Conservation (phyloP, 1,140 invertebrate species). For the Hycleus cichorii region DNA sequence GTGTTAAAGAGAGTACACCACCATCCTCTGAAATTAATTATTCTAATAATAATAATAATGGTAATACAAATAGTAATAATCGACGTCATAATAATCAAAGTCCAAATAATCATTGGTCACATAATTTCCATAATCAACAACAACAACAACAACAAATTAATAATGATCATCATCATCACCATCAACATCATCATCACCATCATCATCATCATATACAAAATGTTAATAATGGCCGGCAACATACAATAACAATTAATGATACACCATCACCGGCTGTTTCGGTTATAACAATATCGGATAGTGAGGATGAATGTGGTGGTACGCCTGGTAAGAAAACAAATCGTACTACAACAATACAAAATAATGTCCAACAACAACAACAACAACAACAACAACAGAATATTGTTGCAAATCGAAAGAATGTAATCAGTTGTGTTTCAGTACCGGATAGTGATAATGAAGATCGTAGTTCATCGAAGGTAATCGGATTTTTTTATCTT, state of each 20-base stretch:
- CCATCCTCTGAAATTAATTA: constrained; percentile 49
- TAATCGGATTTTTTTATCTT: background rate
- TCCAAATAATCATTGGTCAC: constrained; percentile 39
- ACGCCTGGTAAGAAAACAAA: constrained; percentile 38
- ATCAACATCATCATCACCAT: constrained; percentile 27
- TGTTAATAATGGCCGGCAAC: constrained; percentile 40
- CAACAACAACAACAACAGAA: constrained; percentile 9
- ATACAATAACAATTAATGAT: constrained; percentile 81
- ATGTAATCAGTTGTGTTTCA: constrained; percentile 76
- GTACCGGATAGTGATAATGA: constrained; percentile 74
- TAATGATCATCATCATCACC: constrained; percentile 20
- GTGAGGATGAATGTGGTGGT: constrained; percentile 70
- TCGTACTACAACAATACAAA: constrained; percentile 1
- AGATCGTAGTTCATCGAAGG: constrained; percentile 46
- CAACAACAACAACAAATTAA: too few relatives aligned
- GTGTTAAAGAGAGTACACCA: constrained; percentile 94
- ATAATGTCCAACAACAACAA: background rate
- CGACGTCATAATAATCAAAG: background rate
- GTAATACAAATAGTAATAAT: constrained; percentile 38
- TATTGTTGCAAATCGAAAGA: constrained; percentile 46
- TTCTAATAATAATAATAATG: constrained; percentile 35
- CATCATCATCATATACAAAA: constrained; percentile 40
- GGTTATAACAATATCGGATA: constrained; percentile 94
- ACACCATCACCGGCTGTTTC: constrained; percentile 92
- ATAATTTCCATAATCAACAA: constrained; percentile 30